These are phyloP conservation scores for Lepidothrix coronata DNA, from an alignment of 2,113 vertebrate genomes.

Conservation along the genomic window DNA sequence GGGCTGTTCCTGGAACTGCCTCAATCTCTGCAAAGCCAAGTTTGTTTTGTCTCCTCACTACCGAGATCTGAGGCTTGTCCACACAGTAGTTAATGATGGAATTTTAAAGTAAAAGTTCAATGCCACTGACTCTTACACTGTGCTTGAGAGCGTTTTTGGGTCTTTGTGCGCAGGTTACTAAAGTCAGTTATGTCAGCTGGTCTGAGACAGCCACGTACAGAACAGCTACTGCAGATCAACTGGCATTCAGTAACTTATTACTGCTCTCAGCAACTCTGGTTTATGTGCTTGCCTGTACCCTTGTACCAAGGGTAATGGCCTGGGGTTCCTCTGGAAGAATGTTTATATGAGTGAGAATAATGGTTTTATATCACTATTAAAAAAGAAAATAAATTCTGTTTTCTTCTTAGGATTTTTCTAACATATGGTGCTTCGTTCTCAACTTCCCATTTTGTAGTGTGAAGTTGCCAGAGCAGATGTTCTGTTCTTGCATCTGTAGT, in stretches of 20 bases:
- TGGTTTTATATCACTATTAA: not conserved
- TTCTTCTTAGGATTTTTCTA: not conserved
- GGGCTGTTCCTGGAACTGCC: not conserved
- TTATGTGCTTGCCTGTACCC: not conserved
- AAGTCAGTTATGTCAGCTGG: not conserved
- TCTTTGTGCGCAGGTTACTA: not conserved
- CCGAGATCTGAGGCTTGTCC: not conserved
- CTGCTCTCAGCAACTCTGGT: not conserved
- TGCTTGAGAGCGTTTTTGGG: not conserved
- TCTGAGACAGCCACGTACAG: not conserved
- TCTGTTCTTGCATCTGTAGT: not conserved
- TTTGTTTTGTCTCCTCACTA: not conserved
- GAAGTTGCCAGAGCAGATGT: not conserved
- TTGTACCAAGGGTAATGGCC: not conserved
- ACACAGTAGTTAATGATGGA: not conserved
- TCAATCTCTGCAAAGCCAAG: not conserved
- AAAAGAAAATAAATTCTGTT: not conserved
- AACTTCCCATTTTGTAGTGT: not conserved
- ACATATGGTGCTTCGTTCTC: not conserved
- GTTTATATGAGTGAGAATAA: not conserved
- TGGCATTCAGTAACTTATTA: not conserved
- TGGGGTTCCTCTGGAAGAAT: not conserved
- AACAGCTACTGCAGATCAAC: not conserved
- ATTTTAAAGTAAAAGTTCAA: not conserved
- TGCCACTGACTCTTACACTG: not conserved